Evolutionary conservation across 2,888 invertebrate genomes (phyloP).

Genomic region (Piscicola geometra): DNA sequence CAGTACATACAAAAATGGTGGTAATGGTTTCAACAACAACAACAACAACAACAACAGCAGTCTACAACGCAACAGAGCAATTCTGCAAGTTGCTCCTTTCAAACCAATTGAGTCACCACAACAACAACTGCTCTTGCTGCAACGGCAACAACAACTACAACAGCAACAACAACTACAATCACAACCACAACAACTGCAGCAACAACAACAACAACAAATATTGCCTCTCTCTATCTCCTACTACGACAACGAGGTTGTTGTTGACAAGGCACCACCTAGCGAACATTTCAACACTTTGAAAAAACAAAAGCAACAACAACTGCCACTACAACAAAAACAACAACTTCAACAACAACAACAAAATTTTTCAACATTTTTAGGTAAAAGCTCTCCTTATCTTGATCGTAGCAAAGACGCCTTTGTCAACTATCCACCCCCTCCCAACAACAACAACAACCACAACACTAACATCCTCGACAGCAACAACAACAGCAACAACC

Average conservation of each 20-base stretch:
- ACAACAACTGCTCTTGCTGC: neutral
- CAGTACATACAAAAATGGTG: too few species aligned
- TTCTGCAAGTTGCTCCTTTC: conserved; percentile 7
- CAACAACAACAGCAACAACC: neutral
- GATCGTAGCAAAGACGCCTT: too few species aligned
- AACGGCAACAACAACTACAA: conserved; percentile 7
- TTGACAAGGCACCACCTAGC: neutral
- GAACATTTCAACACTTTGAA: neutral
- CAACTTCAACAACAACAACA: conserved; percentile 28
- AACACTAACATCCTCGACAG: neutral
- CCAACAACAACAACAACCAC: too few species aligned
- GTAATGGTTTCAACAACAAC: neutral
- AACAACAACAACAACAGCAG: neutral
- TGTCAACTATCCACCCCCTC: too few species aligned
- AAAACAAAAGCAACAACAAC: neutral
- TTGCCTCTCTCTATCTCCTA: too few species aligned
- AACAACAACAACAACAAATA: too few species aligned
- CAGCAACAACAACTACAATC: too few species aligned
- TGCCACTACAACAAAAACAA: neutral
- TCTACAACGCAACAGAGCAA: neutral
- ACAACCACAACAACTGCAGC: too few species aligned
- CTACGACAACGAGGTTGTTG: too few species aligned
- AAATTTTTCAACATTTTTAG: neutral
- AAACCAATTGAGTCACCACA: conserved; percentile 1
- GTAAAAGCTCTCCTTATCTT: neutral